Conservation (phyloP, 2,888 invertebrate species). For the Folsomia manolachei region DNA sequence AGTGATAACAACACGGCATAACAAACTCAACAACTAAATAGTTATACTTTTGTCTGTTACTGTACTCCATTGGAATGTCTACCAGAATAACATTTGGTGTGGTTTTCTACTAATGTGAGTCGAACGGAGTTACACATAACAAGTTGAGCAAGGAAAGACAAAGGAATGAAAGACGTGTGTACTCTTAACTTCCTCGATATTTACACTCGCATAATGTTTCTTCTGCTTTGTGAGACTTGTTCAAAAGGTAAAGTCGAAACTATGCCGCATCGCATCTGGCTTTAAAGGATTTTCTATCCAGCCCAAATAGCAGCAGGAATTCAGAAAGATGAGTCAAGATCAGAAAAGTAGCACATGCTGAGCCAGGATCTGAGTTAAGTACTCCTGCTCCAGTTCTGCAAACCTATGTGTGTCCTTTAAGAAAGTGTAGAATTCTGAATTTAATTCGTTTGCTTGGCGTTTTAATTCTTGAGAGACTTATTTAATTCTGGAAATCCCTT, state of each 20-base stretch:
- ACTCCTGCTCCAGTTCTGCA: too few relatives aligned
- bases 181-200: background rate
- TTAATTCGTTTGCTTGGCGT: too few relatives aligned
- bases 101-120: background rate
- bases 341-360: background rate
- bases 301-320: too few relatives aligned
- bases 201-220: background rate
- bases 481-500: too few relatives aligned
- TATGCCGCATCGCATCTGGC: background rate
- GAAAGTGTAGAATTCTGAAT: too few relatives aligned
- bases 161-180: background rate
- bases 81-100: conserved; percentile 1
- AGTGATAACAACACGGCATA: conserved; percentile 2
- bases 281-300: conserved; percentile 1
- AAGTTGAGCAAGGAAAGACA: background rate
- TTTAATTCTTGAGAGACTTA: too few relatives aligned
- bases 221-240: background rate
- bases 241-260: background rate
- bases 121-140: background rate
- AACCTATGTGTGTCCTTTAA: too few relatives aligned
- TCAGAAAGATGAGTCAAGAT: background rate
- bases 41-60: background rate
- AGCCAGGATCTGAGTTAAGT: too few relatives aligned
- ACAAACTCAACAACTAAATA: background rate
- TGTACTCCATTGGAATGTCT: background rate